Base-by-base conservation (phyloP, 23 tunicate genomes). In the Clavelina lepadiformis region DNA sequence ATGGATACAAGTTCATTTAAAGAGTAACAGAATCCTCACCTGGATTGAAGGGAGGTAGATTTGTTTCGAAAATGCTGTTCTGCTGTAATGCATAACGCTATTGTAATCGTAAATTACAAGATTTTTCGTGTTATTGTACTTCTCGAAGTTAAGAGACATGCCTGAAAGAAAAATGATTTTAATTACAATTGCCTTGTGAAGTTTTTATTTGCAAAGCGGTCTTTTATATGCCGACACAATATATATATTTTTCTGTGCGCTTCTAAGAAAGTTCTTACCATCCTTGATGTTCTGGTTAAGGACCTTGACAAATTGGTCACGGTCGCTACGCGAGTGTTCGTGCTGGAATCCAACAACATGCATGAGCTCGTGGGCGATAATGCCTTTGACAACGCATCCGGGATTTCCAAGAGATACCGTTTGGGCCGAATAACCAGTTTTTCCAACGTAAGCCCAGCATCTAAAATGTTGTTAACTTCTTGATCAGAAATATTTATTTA, bases 281-380 rank as follows among this genome's bases (percentile, higher is more conserved):
- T 63, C 47, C 36, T 81, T 65, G 35, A 94, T 94, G 66, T 94
- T 86, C 52, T 94, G 67, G 13, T 45, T 31, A 20, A 94, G 31
- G 2, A 94, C 65, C 29, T 63, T 60, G 37, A 94, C 99, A 58
- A 86, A 88, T 64, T 86, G 69, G 80, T 94, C 96, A 20, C 99
- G 91, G 67, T 94, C 99, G 59, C 72, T 75, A 33, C 99, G 37
- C 4, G 99, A 86, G 60, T 94, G 99, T 86, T 94, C 99, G 71
- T 94, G 99, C 55, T 94, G 95, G 54, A 94, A 94, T 33, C 99
- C 99, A 31, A 86, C 85, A 22, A 92, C 88, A 53, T 94, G 99
- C 87, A 94, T 80, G 29, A 94, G 64, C 54, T 94, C 99, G 81
- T 94, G 99, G 23, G 79, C 69, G 53, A 68, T 76, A 30, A 94